Conservation (phyloP, 2,888 invertebrate species). For the Bimastos eiseni region DNA sequence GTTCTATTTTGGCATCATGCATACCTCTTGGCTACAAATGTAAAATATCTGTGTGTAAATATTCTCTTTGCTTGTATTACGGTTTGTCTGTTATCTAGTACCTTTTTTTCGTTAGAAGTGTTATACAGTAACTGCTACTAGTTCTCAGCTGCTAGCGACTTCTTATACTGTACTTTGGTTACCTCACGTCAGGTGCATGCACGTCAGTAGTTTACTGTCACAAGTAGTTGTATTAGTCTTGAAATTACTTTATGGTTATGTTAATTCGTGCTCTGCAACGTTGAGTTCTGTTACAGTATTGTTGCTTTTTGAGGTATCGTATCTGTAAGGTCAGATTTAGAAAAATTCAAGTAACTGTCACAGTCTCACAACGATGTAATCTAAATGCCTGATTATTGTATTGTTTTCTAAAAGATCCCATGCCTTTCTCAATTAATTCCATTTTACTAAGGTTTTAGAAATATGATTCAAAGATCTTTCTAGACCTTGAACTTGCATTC, state of each 20-base stretch:
- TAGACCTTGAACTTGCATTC: neutral
- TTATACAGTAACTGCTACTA: neutral
- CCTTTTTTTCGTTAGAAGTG: neutral
- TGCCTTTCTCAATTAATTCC: neutral
- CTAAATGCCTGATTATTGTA: slow-evolving; percentile 6
- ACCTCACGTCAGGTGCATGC: neutral
- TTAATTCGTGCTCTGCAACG: neutral
- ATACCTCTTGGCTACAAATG: neutral
- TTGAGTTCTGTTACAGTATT: neutral
- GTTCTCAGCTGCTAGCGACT: neutral
- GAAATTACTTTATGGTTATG: neutral
- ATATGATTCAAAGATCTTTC: neutral
- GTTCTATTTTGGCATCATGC: slow-evolving; percentile 9
- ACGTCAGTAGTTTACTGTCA: slow-evolving; percentile 9
- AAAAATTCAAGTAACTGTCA: neutral
- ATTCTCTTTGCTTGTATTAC: neutral
- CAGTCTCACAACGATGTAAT: neutral
- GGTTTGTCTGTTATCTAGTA: neutral
- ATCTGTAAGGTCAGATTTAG: neutral
- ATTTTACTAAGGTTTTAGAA: slow-evolving; percentile 13
- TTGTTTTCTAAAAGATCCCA: neutral
- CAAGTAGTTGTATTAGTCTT: neutral
- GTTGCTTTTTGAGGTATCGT: neutral
- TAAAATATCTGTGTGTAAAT: slow-evolving; percentile 16
- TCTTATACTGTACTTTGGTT: slow-evolving; percentile 1